phyloP scores from a whole-genome alignment of 2,797 vertebrate genomes.

The Poecilia gillii region DNA sequence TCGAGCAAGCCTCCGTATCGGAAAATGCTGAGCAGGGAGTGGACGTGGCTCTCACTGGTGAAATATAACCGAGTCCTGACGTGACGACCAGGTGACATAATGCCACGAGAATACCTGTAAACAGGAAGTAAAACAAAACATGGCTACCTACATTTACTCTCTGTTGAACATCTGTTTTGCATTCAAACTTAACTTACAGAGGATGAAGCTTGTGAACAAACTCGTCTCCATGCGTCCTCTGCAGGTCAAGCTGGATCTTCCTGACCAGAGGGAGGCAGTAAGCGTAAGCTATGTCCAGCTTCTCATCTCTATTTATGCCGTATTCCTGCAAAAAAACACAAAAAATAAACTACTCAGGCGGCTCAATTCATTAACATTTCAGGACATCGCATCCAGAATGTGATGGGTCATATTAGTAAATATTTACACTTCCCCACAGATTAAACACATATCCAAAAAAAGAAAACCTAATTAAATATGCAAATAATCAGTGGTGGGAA shows the following conservation, averaged over 20 bases:
- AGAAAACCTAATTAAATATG: neutral
- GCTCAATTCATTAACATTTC: neutral
- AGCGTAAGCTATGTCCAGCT: constrained; percentile 95
- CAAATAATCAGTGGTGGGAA: neutral
- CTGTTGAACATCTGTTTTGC: neutral
- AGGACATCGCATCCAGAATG: neutral
- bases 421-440: neutral
- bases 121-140: neutral
- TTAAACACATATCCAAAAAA: neutral
- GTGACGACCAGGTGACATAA: constrained; percentile 94
- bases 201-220: constrained; percentile 98
- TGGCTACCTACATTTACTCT: neutral
- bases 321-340: constrained; percentile 85
- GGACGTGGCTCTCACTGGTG: constrained; percentile 97
- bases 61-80: constrained; percentile 96
- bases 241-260: constrained; percentile 95
- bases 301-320: constrained; percentile 93
- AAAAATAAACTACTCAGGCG: neutral
- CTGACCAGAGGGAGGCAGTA: constrained; percentile 96
- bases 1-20: constrained; percentile 95
- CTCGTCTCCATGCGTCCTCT: constrained; percentile 98
- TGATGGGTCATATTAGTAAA: neutral
- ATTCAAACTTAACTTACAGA: constrained; percentile 82
- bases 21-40: constrained; percentile 96
- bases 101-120: constrained; percentile 93